Base-by-base conservation (phyloP, 2,888 invertebrate genomes). In the Rhodophaea formosa region DNA sequence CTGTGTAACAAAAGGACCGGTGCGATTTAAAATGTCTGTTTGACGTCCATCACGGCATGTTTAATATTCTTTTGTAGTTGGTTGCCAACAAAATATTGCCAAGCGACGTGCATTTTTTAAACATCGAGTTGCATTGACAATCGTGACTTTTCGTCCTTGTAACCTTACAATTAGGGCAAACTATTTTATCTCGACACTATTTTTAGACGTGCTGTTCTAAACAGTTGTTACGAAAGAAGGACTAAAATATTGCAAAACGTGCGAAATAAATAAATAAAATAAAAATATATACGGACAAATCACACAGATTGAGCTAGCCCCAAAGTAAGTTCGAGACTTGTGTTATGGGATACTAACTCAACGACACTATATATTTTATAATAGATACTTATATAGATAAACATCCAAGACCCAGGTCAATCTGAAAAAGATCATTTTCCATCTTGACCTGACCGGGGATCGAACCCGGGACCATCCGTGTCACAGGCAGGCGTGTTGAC, bases 161-260 rank as follows among this genome's bases (percentile, higher is more conserved):
- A 17, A 45, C 39, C 35, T 35, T 16, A 15, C 39, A 49, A 47
- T 42, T 42, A 46, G 46, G 35, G 55, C 55, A 45, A 35, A 55
- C 45, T 14, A 23, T 39, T 55, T 35, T 45, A 55, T 46, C 39
- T 47, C 23, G 10, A 14, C 23, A 42, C 49, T 47, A 56, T 56
- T 49, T 56, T 56, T 49, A 49, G 56, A 49, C 17, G 55, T 49
- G 62, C 59, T 56, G 61, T 63, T 60, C 62, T 55, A 64, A 39
- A n/a, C n/a, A n/a, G 47, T 64, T 61, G 62, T 71, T 69, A 69
- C 67, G 69, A 71, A 69, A 66, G 66, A 66, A 71, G 69, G 65
- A 70, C 69, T 65, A 57, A 53, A 52, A 56, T 55, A 57, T 73
- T 72, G 62, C 68, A 64, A 67, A 75, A 73, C 63, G 66, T 66